A percentile compares a stretch with the other conserved stretches of the same genome.
These are phyloP conservation scores for Latrodectus hesperus DNA, from an alignment of 2,888 invertebrate species.

Conservation along the genomic window DNA sequence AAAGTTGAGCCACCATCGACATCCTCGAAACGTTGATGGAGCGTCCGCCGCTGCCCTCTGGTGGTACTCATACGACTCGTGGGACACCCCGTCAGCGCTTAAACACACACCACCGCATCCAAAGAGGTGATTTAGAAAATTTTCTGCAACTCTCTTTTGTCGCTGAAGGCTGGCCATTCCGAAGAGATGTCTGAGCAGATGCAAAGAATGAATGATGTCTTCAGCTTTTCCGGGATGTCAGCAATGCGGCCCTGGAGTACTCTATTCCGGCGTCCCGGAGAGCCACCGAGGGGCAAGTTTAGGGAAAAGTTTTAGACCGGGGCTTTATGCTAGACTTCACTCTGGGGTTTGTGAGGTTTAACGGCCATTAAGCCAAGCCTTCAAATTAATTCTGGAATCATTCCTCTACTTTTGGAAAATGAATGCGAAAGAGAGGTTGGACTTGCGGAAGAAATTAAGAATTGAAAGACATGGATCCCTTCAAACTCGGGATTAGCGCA, in stretches of 20 bases:
- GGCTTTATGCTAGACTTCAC: conserved; percentile 50
- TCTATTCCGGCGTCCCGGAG: neutral
- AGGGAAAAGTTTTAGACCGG: conserved; percentile 45
- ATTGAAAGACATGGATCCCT: neutral
- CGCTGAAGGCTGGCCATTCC: conserved; percentile 15
- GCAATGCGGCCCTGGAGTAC: conserved; percentile 6
- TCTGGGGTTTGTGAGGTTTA: conserved; percentile 32
- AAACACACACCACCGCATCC: conserved; percentile 22
- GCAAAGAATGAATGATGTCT: conserved; percentile 40
- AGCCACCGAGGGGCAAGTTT: conserved; percentile 19
- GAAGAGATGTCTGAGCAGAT: neutral
- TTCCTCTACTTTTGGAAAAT: conserved; percentile 1
- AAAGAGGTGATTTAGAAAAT: conserved; percentile 57
- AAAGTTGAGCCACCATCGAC: conserved; percentile 4
- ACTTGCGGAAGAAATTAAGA: neutral
- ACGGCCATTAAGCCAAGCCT: conserved; percentile 32
- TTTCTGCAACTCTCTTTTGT: conserved; percentile 47
- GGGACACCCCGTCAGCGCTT: conserved; percentile 36
- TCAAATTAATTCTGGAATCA: conserved; percentile 22
- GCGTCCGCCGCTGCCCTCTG: conserved; percentile 62
- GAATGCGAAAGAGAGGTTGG: neutral
- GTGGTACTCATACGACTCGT: conserved; percentile 43
- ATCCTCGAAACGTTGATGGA: conserved; percentile 48
- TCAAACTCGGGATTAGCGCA: no score
- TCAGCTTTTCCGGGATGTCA: conserved; percentile 22